phyloP scores from a whole-genome alignment of 2,113 vertebrate species.

The Thinocorus orbignyianus region DNA sequence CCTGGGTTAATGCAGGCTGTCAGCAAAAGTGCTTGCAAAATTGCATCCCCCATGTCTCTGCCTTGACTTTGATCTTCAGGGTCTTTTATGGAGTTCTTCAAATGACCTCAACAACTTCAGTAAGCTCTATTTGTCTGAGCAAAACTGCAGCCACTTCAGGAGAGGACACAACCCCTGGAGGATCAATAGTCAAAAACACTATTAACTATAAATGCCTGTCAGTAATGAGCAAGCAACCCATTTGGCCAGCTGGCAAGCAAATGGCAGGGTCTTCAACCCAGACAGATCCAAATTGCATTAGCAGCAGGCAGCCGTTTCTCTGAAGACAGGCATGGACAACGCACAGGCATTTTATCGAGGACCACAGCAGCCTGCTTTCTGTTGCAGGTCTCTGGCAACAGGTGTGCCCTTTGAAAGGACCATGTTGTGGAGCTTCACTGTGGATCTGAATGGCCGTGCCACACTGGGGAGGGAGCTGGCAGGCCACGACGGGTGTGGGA shows the following conservation, averaged over 20 bases:
- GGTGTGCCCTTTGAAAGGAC: neutral
- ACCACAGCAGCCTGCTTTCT: neutral
- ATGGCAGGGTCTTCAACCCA: neutral
- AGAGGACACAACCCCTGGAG: neutral
- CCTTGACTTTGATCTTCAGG: neutral
- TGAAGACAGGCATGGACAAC: neutral
- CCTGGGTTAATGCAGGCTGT: neutral
- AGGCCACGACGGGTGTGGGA: rapidly evolving
- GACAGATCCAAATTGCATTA: neutral
- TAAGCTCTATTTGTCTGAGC: neutral
- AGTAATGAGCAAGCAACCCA: neutral
- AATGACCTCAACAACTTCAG: neutral
- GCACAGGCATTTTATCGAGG: neutral
- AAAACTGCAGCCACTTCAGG: neutral
- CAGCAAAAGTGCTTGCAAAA: neutral
- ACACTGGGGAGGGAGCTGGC: neutral
- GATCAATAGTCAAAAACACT: neutral
- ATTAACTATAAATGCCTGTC: neutral
- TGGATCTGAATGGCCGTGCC: no score
- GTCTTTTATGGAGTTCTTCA: neutral
- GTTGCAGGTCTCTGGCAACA: neutral
- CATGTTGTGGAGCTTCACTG: rapidly evolving
- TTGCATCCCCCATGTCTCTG: neutral
- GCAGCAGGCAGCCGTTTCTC: neutral
- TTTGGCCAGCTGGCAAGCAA: neutral